Conservation (phyloP, 2,888 invertebrate genomes). For the Aquatica leii region DNA sequence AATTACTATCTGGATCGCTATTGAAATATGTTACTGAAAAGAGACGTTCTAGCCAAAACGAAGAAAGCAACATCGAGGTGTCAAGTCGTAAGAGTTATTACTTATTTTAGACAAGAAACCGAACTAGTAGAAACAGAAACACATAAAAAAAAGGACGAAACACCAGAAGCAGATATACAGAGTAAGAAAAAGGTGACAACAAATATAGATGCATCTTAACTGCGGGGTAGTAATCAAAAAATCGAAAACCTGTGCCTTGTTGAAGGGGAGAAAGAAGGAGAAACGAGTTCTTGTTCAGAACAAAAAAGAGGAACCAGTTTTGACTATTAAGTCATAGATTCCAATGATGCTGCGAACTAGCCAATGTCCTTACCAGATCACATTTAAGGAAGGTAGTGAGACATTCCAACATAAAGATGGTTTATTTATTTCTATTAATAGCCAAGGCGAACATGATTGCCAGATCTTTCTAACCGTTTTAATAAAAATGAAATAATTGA, state of each 20-base stretch:
- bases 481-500: no score
- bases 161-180: no score
- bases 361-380: no score
- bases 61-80: neutral
- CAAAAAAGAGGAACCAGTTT: neutral
- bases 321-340: neutral
- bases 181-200: neutral
- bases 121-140: neutral
- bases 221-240: neutral
- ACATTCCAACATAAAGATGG: no score
- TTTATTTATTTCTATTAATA: neutral
- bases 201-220: neutral
- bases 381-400: no score
- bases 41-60: no score
- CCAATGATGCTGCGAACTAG: neutral
- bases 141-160: neutral
- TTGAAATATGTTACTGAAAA: no score
- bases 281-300: no score
- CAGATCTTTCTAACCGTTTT: no score
- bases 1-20: no score
- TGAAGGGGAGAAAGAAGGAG: no score
- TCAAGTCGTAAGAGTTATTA: neutral
- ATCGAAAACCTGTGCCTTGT: no score
- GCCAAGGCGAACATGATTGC: neutral
- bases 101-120: neutral